phyloP scores from a whole-genome alignment of 1,140 invertebrate species.

The Drosophila pseudoananassae region DNA sequence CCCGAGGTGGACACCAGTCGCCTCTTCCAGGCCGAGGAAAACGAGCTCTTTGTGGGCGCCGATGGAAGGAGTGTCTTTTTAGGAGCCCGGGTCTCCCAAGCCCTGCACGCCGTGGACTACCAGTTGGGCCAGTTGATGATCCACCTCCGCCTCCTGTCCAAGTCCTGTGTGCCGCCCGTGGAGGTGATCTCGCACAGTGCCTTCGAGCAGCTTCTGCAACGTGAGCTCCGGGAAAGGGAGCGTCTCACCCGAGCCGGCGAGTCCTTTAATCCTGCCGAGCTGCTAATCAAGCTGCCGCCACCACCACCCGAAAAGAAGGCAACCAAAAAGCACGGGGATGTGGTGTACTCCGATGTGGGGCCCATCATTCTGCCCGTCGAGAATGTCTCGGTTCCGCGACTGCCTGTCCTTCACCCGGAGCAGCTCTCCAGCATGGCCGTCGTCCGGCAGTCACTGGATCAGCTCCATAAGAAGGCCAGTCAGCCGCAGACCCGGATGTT shows the following conservation, averaged over 20 bases:
- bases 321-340: neutral
- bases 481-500: conserved; percentile 25
- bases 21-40: conserved; percentile 16
- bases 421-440: conserved; percentile 49
- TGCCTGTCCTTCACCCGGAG: conserved; percentile 52
- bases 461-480: conserved; percentile 14
- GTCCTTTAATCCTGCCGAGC: neutral
- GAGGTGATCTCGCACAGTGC: conserved; percentile 37
- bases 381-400: conserved; percentile 19
- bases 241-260: conserved; percentile 31
- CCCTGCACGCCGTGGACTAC: conserved; percentile 36
- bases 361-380: conserved; percentile 40
- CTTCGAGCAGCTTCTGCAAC: conserved; percentile 36
- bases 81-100: conserved; percentile 42
- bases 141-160: conserved; percentile 26
- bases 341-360: conserved; percentile 28
- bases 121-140: conserved; percentile 39
- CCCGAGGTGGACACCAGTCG: conserved; percentile 30
- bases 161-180: conserved; percentile 54
- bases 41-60: conserved; percentile 28
- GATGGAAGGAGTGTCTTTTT: conserved; percentile 44
- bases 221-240: conserved; percentile 45
- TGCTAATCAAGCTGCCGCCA: conserved; percentile 6
- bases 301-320: neutral
- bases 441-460: conserved; percentile 40